Conservation (phyloP, 2,888 invertebrate species). For the Dryobota labecula region DNA sequence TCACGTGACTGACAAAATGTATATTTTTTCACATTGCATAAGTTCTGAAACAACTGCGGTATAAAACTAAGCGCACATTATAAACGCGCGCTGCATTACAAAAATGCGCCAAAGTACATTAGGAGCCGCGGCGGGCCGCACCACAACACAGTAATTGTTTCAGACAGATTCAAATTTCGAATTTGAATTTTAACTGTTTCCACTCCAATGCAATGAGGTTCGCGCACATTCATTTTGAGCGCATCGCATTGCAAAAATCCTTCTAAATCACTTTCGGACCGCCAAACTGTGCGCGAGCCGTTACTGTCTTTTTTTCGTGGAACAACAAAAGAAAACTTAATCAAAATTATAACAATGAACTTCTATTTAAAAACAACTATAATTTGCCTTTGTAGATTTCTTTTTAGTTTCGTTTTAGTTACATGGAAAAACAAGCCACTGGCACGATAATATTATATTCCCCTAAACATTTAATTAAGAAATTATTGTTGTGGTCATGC, state of each 20-base stretch:
- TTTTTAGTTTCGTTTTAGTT: slow-evolving; percentile 41
- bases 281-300: no score
- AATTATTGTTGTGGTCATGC: slow-evolving; percentile 21
- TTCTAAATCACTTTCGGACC: no score
- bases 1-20: neutral
- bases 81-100: no score
- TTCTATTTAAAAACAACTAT: slow-evolving; percentile 23
- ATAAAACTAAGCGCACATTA: no score
- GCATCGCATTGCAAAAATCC: no score
- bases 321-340: neutral
- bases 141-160: no score
- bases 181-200: no score
- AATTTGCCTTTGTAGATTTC: slow-evolving; percentile 30
- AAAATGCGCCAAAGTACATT: no score
- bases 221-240: no score
- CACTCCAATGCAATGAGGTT: no score
- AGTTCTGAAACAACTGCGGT: neutral
- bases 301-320: neutral
- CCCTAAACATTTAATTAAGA: slow-evolving; percentile 44
- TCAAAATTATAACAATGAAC: slow-evolving; percentile 7
- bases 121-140: no score
- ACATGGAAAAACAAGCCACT: slow-evolving; percentile 24
- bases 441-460: slow-evolving; percentile 20
- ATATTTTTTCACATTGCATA: neutral
- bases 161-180: no score